Evolutionary conservation across 92 coral and sea anemone species (phyloP), one percentile per base, ranked within the genome.

Genomic region (Actinostola sp.): DNA sequence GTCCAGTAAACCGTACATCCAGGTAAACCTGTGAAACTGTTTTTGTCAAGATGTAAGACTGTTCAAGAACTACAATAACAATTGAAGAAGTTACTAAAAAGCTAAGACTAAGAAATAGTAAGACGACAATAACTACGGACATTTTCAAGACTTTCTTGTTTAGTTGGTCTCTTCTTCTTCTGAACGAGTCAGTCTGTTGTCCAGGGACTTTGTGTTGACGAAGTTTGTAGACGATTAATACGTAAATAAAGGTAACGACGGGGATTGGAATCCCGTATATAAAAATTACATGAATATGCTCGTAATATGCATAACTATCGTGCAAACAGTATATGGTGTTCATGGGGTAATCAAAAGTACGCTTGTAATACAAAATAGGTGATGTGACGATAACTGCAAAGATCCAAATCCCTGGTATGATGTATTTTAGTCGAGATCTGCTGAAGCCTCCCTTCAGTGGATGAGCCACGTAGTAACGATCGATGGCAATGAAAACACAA

Each of bases 381-480:
- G 42, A 51, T 26, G 67, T 57, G 14, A 81, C 28, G 13, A 63
- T 62, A 39, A 61, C 56, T 1, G 82, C 65, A 8, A 52, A 53
- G 6, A 81, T 2, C 90, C 90, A 86, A 2, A 72, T 67, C 25
- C 60, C 11, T 9, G 72, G 68, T 16, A 86, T 74, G 23, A 86
- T 66, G n/a, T 62, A 7, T 17, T 41, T 67, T 6, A 75, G 61
- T 23, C 66, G 64, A 30, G 49, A 49, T 6, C 74, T 67, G 53
- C 70, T 69, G 23, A 86, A 38, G 2, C 83, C 66, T 8, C 38
- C 71, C 1, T 62, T 63, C 50, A 43, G 52, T 33, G 87, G 79
- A 48, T 39, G 56, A 2, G 72, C 86, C 5, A 86, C 79, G 23
- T 23, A 50, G 70, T 63, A 83, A 27, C 88, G 75, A 14, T 73